Conservation (phyloP, 2,888 invertebrate genomes). For the Cephus nigrinus region DNA sequence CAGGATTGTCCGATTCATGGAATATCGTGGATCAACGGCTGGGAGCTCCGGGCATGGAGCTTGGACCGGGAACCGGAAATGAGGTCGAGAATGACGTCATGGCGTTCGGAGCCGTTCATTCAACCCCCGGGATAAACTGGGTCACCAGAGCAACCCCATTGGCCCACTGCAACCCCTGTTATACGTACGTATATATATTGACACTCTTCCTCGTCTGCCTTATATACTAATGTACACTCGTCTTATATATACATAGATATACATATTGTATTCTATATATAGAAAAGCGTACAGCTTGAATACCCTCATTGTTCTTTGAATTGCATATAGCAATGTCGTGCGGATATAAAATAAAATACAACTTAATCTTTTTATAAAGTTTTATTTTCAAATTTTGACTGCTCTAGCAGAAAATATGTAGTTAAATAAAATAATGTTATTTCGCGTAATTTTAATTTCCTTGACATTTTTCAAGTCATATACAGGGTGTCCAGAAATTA, state of each 20-base stretch:
- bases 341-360: neutral
- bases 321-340: neutral
- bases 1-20: conserved; percentile 53
- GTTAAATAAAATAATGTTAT: neutral
- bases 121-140: conserved; percentile 60
- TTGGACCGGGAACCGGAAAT: conserved; percentile 57
- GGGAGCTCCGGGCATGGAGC: conserved; percentile 39
- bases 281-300: neutral
- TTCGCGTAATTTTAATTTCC: neutral
- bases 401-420: neutral
- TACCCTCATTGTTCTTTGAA: neutral
- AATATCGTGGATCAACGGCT: conserved; percentile 52
- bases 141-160: conserved; percentile 47
- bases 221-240: neutral
- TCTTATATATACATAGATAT: neutral
- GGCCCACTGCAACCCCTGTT: neutral
- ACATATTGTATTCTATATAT: neutral
- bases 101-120: conserved; percentile 51
- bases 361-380: neutral
- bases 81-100: conserved; percentile 62
- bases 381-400: neutral
- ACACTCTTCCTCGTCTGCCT: neutral
- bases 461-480: neutral
- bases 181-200: neutral
- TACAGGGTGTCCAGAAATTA: too few relatives aligned